Conservation (phyloP, 2,888 invertebrate species). For the Clistopyga incitator region DNA sequence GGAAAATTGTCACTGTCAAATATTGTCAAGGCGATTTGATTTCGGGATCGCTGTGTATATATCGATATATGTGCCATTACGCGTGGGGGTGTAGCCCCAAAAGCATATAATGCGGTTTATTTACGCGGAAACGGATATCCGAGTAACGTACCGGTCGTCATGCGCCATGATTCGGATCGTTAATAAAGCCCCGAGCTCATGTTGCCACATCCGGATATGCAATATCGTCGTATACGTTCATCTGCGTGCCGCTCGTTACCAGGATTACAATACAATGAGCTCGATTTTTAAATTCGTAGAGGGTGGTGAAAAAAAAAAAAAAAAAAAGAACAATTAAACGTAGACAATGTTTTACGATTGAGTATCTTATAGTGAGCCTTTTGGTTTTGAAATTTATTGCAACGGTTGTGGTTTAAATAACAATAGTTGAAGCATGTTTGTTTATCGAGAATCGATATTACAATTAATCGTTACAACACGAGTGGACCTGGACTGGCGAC, state of each 20-base stretch:
- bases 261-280: slow-evolving; percentile 8
- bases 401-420: slow-evolving; percentile 62
- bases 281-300: slow-evolving; percentile 14
- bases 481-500: slow-evolving; percentile 37
- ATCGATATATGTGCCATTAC: background rate
- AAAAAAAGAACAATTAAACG: too few relatives aligned
- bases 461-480: slow-evolving; percentile 38
- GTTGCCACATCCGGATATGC: slow-evolving; percentile 11
- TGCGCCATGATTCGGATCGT: slow-evolving; percentile 29
- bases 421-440: slow-evolving; percentile 66
- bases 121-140: slow-evolving; percentile 5
- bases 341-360: slow-evolving; percentile 60
- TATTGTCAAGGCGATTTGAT: too few relatives aligned
- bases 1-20: too few relatives aligned
- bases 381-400: slow-evolving; percentile 40
- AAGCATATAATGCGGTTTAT: slow-evolving; percentile 14
- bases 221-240: slow-evolving; percentile 1
- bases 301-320: slow-evolving; percentile 27
- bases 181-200: slow-evolving; percentile 38
- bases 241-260: background rate
- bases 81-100: background rate
- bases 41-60: too few relatives aligned
- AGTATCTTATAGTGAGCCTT: slow-evolving; percentile 54
- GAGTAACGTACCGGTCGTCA: background rate
- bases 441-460: slow-evolving; percentile 48